Evolutionary conservation across 2,113 vertebrate genomes (phyloP), one percentile per base, ranked within the genome.

Genomic region (Anser cygnoides): DNA sequence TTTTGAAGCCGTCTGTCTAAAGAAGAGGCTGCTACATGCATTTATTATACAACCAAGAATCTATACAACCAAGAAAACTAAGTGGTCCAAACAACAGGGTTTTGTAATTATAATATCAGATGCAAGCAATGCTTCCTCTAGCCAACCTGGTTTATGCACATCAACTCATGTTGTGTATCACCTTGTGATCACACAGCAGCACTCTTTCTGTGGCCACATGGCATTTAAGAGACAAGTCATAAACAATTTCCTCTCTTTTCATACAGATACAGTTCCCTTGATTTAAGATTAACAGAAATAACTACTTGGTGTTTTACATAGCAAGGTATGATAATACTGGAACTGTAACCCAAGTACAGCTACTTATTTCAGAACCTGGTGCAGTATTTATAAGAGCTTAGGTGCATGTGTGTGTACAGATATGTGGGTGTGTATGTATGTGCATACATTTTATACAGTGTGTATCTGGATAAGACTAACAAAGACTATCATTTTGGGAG

Each of bases 271-370:
- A 59, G 16, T 23, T 81, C 58, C 35, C 41, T 63, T 85, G 44
- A 75, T 85, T 80, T 68, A 83, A 90, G 84, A 79, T 87, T 61
- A 91, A 49, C 25, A 29, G 44, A 89, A 93, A 85, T 82, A 65
- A 67, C 52, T 33, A 52, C 54, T 75, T 39, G 33, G 31, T 62
- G n/a, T 66, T 90, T 89, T 77, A 71, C 77, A 86, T 81, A 86
- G 83, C 6, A 85, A 55, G 31, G 11, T 37, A 35, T 63, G 29
- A 41, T 63, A 57, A 46, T 71, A 52, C 25, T 67, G 52, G 63
- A 92, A 39, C 35, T 62, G 35, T 55, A 91, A 82, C 31, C 18
- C 74, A 68, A 72, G 61, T 8, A 50, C 17, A 59, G 72, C 52
- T 86, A n/a, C 46, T 84, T 84, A 25, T 18, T 71, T 87, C 10